Conservation (phyloP, 2,797 vertebrate species). For the Artibeus lituratus region DNA sequence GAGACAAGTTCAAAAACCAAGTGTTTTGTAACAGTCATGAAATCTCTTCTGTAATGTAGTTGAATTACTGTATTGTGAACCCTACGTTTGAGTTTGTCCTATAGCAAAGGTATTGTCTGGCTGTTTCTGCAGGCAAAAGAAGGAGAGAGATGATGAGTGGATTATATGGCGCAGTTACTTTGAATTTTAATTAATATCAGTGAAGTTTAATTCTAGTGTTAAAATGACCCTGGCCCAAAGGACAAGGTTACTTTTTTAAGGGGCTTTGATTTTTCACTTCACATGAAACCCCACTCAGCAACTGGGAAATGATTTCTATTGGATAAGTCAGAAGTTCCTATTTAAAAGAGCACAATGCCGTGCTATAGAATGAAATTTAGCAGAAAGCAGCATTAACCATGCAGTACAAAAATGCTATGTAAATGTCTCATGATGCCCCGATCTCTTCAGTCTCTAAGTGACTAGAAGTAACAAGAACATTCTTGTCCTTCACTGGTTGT, state of each 20-base stretch:
- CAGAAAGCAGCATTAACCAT: not conserved
- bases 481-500: not conserved
- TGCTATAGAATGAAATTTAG: not conserved
- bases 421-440: not conserved
- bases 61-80: not conserved
- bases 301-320: not conserved
- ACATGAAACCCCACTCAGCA: not conserved
- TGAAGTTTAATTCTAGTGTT: conserved; percentile 41
- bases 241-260: conserved; percentile 14
- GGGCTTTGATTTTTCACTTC: conserved; percentile 34
- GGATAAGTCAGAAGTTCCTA: not conserved
- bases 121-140: not conserved
- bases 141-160: not conserved
- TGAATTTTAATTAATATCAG: conserved; percentile 31
- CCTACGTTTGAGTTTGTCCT: conserved; percentile 1
- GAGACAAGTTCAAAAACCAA: not conserved
- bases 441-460: not conserved
- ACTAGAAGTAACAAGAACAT: not conserved
- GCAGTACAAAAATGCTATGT: not conserved
- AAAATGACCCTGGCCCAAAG: not conserved
- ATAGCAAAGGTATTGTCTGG: not conserved
- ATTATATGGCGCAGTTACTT: not conserved
- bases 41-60: not conserved
- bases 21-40: not conserved
- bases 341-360: not conserved